Percentiles rank a stretch among this genome's conserved stretches.
These are phyloP conservation scores for Dipodomys spectabilis DNA, from an alignment of 2,113 vertebrate genomes.

Conservation along the genomic window DNA sequence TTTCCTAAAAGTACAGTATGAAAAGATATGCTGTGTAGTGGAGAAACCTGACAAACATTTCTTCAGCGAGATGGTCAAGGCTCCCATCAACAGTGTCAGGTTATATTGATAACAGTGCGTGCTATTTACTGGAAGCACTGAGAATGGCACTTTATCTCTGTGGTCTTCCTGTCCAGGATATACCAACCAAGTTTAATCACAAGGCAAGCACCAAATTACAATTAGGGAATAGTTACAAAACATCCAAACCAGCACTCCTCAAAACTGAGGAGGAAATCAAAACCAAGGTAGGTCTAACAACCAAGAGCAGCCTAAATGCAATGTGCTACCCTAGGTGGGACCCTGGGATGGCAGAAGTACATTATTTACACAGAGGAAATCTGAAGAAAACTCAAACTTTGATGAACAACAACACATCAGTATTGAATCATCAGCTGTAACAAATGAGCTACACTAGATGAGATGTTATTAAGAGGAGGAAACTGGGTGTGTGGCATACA, in stretches of 20 bases:
- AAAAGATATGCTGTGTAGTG: not conserved
- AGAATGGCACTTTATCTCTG: not conserved
- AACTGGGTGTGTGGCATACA: rapidly evolving
- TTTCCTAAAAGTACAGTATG: not conserved
- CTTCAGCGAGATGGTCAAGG: not conserved
- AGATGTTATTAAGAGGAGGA: not conserved
- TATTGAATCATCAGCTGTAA: not conserved
- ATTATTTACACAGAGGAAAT: not conserved
- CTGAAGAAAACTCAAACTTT: not conserved
- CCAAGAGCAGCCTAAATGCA: not conserved
- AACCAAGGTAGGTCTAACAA: not conserved
- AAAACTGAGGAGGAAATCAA: not conserved
- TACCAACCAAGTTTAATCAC: not conserved
- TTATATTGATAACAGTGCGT: no score
- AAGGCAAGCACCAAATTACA: not conserved
- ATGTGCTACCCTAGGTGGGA: not conserved
- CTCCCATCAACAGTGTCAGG: not conserved
- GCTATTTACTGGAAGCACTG: not conserved
- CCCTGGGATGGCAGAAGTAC: not conserved
- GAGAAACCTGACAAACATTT: not conserved
- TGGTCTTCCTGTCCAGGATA: not conserved
- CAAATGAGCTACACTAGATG: not conserved
- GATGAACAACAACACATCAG: not conserved
- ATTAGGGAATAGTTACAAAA: not conserved
- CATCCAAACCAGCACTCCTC: not conserved